phyloP scores from a whole-genome alignment of 2,888 invertebrate species.

The Drosophila hamatofila region DNA sequence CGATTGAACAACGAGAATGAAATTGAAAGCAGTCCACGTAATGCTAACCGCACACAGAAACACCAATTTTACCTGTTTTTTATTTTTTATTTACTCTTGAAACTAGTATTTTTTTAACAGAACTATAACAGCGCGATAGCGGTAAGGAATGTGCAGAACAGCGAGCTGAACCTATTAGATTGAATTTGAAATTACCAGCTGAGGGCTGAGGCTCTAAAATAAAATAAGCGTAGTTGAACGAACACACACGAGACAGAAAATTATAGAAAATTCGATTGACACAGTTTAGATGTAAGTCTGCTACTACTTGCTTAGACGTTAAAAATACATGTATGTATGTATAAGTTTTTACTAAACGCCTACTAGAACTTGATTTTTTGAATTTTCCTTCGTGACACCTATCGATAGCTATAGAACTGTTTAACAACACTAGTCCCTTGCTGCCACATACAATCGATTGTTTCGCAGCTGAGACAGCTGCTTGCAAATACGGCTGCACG shows the following conservation, averaged over 20 bases:
- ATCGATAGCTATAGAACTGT: background rate
- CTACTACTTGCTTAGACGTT: fast-evolving
- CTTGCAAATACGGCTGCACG: slow-evolving; percentile 4
- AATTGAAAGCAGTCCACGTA: slow-evolving; percentile 49
- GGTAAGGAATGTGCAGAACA: background rate
- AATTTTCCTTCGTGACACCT: background rate
- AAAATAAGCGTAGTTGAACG: background rate
- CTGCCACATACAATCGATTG: slow-evolving; percentile 16
- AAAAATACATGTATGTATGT: no score
- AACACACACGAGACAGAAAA: background rate
- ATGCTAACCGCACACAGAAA: slow-evolving; percentile 5
- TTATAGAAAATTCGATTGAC: no score
- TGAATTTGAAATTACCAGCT: slow-evolving; percentile 19
- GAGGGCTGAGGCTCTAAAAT: background rate
- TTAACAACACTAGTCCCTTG: slow-evolving; percentile 14
- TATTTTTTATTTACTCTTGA: slow-evolving; percentile 4
- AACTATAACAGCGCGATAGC: background rate
- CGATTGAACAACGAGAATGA: slow-evolving; percentile 30
- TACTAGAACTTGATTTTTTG: no score
- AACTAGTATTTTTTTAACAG: slow-evolving; percentile 44
- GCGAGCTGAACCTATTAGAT: background rate
- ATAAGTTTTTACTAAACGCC: background rate
- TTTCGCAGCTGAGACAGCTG: slow-evolving; percentile 40
- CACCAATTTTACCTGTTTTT: slow-evolving; percentile 8
- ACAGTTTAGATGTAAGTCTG: background rate